Evolutionary conservation across 2,888 invertebrate species (phyloP).

Genomic region (Acronicta aceris): DNA sequence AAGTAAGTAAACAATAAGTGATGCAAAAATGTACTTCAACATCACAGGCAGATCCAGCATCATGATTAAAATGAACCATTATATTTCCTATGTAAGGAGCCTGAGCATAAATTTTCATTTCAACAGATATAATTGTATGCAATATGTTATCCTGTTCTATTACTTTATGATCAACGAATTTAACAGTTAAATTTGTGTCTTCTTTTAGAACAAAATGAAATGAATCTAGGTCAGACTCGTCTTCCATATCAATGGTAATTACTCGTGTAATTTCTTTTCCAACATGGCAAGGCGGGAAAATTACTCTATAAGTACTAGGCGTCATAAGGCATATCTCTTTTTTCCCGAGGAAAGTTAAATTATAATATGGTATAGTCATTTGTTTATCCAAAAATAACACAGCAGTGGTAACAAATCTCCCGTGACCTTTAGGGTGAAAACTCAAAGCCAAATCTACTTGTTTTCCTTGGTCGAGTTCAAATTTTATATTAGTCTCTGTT

Average conservation of each 20-base stretch:
- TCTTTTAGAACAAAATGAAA: constrained; percentile 73
- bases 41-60: constrained; percentile 74
- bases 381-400: constrained; percentile 79
- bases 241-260: constrained; percentile 71
- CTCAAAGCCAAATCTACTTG: constrained; percentile 65
- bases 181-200: constrained; percentile 65
- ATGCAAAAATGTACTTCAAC: constrained; percentile 78
- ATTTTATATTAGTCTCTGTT: constrained; percentile 74
- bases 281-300: constrained; percentile 78
- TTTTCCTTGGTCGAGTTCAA: constrained; percentile 70
- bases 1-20: constrained; percentile 78
- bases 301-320: constrained; percentile 70
- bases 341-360: constrained; percentile 80
- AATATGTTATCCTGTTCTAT: constrained; percentile 51
- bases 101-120: constrained; percentile 65
- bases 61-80: constrained; percentile 70
- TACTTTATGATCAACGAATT: constrained; percentile 61
- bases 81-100: constrained; percentile 63
- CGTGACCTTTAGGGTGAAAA: constrained; percentile 80
- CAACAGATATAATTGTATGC: constrained; percentile 69
- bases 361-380: constrained; percentile 77
- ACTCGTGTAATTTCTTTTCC: constrained; percentile 62
- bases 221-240: constrained; percentile 60
- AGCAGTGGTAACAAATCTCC: constrained; percentile 77
- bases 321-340: constrained; percentile 70